phyloP scores from a whole-genome alignment of 2,113 vertebrate genomes.

The Tichodroma muraria region DNA sequence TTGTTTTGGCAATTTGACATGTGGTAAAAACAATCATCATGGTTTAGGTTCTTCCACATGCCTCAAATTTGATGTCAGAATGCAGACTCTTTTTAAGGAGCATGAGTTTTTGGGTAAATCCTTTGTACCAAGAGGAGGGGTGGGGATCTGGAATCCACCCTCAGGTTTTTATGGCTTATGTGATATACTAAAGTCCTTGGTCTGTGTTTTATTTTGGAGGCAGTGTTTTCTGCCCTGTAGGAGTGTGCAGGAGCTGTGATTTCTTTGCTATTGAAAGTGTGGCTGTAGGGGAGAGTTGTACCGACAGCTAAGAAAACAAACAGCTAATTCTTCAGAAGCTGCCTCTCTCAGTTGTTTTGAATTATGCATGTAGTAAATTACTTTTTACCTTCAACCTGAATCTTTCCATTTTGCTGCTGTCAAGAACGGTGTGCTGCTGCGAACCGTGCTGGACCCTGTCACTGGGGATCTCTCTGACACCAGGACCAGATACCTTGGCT shows the following conservation, averaged over 20 bases:
- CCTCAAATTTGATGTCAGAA: neutral
- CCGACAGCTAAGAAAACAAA: neutral
- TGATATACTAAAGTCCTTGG: neutral
- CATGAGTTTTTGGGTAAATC: neutral
- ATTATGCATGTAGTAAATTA: neutral
- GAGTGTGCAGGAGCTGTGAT: neutral
- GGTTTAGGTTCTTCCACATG: neutral
- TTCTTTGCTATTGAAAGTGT: neutral
- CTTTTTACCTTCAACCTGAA: neutral
- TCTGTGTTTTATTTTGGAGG: neutral
- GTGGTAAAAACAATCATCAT: neutral
- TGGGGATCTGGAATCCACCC: neutral
- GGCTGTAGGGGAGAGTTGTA: neutral
- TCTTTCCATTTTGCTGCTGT: neutral
- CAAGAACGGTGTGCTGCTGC: conserved; percentile 92
- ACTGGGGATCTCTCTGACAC: conserved; percentile 95
- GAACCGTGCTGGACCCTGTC: conserved; percentile 94
- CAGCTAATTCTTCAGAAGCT: neutral
- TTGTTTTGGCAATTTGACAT: neutral
- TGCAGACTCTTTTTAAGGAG: neutral
- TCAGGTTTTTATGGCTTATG: neutral
- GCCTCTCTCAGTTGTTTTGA: neutral
- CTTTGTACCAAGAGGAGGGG: neutral
- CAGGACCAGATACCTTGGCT: conserved; percentile 92
- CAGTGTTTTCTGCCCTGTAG: neutral